Percentiles rank a stretch among this genome's conserved stretches.
These are phyloP conservation scores for Scaptomyza reducta DNA, from an alignment of 2,888 invertebrate genomes.

Conservation along the genomic window DNA sequence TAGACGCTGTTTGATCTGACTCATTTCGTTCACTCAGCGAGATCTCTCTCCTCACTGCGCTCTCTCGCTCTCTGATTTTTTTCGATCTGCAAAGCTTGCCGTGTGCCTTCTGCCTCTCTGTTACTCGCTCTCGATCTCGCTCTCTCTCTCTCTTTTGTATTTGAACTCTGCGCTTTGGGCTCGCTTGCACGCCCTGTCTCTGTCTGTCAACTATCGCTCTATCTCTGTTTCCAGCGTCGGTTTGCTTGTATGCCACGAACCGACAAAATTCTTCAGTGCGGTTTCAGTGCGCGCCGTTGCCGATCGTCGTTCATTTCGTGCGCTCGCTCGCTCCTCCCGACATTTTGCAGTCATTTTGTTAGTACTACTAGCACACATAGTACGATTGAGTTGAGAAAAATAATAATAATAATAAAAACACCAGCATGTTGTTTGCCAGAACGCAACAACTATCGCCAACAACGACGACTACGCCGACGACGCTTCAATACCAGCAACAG, in stretches of 20 bases:
- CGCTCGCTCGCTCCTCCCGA: constrained; percentile 57
- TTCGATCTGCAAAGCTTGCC: constrained; percentile 1
- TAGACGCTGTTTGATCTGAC: constrained; percentile 49
- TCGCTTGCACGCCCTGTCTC: constrained; percentile 30
- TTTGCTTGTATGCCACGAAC: constrained; percentile 35
- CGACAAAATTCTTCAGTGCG: constrained; percentile 74
- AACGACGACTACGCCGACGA: constrained; percentile 11
- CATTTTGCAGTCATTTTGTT: constrained; percentile 49
- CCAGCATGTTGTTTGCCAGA: constrained; percentile 74
- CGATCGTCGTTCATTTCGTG: constrained; percentile 68
- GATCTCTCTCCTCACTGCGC: neutral
- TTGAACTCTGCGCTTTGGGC: constrained; percentile 44
- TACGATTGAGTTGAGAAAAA: constrained; percentile 35
- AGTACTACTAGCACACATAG: constrained; percentile 8
- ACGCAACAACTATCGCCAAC: constrained; percentile 59
- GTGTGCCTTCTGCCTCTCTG: constrained; percentile 4
- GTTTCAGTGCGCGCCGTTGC: constrained; percentile 68
- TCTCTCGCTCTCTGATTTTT: neutral
- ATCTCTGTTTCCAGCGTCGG: constrained; percentile 33
- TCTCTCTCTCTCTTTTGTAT: constrained; percentile 7
- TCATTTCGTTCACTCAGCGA: constrained; percentile 51
- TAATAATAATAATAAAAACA: constrained; percentile 27
- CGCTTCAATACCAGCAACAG: constrained; percentile 16
- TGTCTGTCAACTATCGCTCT: neutral
- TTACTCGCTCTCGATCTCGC: constrained; percentile 6